These are phyloP conservation scores for Myripristis murdjan DNA, from an alignment of 2,797 vertebrate genomes.

Conservation along the genomic window DNA sequence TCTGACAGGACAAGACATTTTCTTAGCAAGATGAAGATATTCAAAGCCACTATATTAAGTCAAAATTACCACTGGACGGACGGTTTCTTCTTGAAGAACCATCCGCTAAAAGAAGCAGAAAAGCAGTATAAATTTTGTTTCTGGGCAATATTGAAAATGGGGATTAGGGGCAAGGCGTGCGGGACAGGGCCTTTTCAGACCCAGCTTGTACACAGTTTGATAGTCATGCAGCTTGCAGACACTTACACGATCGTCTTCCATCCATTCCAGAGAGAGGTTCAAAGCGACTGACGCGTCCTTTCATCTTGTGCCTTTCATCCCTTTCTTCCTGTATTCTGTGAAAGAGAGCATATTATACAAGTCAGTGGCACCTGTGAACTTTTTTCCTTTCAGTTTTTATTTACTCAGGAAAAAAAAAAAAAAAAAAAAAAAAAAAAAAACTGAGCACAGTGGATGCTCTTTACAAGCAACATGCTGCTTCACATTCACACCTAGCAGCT, in stretches of 20 bases:
- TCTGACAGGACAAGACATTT: conserved; percentile 45
- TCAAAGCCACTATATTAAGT: conserved; percentile 81
- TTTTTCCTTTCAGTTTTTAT: too few species aligned
- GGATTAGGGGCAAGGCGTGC: conserved; percentile 45
- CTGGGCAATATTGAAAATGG: conserved; percentile 60
- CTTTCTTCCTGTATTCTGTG: conserved; percentile 97
- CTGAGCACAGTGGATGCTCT: too few species aligned
- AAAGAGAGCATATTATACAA: conserved; percentile 21
- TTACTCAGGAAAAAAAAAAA: too few species aligned
- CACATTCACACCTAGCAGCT: too few species aligned
- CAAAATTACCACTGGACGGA: conserved; percentile 97
- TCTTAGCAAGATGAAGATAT: conserved; percentile 70
- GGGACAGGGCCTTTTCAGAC: conserved; percentile 34
- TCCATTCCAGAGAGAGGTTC: conserved; percentile 94
- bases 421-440: too few species aligned
- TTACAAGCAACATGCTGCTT: too few species aligned
- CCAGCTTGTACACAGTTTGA: conserved; percentile 30
- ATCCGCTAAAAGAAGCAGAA: conserved; percentile 92
- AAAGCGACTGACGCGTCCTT: conserved; percentile 97
- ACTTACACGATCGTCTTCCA: conserved; percentile 94
- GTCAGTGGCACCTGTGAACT: too few species aligned
- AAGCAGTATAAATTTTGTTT: conserved; percentile 83
- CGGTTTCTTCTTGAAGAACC: conserved; percentile 98
- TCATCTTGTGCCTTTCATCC: conserved; percentile 96
- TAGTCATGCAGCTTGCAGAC: not conserved